phyloP scores from a whole-genome alignment of 2,113 vertebrate genomes.

The Uria aalge region DNA sequence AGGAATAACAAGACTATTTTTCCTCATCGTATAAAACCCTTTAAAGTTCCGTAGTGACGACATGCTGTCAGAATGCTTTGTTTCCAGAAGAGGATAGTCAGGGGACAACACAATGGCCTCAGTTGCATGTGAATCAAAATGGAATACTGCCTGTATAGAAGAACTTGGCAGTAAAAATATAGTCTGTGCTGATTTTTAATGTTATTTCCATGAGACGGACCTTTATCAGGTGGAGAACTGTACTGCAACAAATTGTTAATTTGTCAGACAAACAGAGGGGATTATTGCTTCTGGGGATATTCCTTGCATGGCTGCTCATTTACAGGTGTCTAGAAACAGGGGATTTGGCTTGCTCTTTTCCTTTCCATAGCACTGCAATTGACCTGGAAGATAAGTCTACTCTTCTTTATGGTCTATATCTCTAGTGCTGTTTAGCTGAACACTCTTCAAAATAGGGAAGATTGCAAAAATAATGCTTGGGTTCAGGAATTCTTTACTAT shows the following conservation, averaged over 20 bases:
- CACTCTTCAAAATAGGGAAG: background rate
- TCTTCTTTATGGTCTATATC: background rate
- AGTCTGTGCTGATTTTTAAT: background rate
- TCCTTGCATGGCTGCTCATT: background rate
- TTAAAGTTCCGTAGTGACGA: background rate
- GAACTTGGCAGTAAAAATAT: background rate
- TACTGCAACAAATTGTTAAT: background rate
- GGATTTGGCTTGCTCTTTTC: background rate
- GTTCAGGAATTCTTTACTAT: background rate
- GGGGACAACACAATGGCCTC: background rate
- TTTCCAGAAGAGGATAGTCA: background rate
- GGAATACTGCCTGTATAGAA: background rate
- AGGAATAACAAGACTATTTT: background rate
- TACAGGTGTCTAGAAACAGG: background rate
- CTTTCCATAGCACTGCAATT: background rate
- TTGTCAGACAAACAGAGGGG: background rate
- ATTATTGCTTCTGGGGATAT: background rate
- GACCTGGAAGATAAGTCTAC: background rate
- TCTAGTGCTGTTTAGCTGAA: background rate
- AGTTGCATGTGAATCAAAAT: conserved; percentile 10
- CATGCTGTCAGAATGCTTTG: background rate
- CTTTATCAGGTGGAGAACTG: background rate
- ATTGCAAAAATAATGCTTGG: background rate
- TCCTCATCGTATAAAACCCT: background rate
- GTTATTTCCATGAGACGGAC: background rate